These are phyloP conservation scores for Platyscapa corneri DNA, from an alignment of 1,140 invertebrate species.

Conservation along the genomic window DNA sequence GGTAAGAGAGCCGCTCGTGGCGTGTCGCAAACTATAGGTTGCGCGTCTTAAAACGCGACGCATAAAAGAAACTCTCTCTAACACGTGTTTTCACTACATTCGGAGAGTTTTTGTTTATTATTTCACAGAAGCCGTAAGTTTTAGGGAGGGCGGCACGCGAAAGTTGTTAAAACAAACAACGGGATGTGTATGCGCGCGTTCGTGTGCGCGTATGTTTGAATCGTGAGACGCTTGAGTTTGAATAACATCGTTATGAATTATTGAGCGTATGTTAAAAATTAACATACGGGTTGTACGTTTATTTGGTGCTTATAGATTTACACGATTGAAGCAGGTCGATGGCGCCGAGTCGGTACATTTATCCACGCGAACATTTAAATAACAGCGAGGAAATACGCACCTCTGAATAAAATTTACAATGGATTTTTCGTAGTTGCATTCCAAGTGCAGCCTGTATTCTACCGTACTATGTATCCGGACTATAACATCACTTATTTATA, in stretches of 20 bases:
- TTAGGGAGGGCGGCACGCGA: not conserved
- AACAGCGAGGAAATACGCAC: not conserved
- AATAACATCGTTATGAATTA: not conserved
- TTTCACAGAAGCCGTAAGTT: not conserved
- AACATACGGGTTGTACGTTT: not conserved
- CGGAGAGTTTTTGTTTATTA: not conserved
- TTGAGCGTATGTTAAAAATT: not conserved
- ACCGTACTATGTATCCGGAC: not conserved
- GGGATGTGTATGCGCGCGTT: not conserved
- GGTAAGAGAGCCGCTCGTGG: not conserved
- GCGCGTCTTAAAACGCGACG: not conserved
- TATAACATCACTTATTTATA: slow-evolving; percentile 1
- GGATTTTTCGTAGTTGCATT: not conserved
- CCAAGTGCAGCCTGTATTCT: not conserved
- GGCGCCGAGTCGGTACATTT: not conserved
- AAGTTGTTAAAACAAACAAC: not conserved
- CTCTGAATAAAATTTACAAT: not conserved
- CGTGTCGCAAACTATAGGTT: not conserved
- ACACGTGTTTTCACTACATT: not conserved
- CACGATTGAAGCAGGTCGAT: not conserved
- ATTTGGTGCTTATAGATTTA: not conserved
- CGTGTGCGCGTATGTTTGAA: not conserved
- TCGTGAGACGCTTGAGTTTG: not conserved
- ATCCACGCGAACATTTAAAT: not conserved
- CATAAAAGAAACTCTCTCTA: not conserved